phyloP scores from a whole-genome alignment of 1,140 invertebrate species.

The Eciton burchellii region DNA sequence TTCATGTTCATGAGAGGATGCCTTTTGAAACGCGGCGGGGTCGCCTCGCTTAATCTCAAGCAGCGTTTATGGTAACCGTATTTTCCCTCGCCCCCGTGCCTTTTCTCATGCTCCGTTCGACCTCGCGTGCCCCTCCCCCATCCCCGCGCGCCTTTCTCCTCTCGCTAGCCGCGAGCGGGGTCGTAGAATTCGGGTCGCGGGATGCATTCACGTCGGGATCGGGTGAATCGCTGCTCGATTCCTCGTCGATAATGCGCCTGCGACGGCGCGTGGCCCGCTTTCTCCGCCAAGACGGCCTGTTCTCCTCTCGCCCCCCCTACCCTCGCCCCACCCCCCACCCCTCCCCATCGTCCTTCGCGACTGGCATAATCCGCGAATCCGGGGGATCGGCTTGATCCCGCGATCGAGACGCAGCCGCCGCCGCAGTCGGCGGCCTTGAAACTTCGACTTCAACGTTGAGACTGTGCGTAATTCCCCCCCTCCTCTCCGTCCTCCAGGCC shows the following conservation, averaged over 20 bases:
- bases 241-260: constrained; percentile 17
- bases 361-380: too few relatives aligned
- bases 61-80: constrained; percentile 21
- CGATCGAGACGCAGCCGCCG: constrained; percentile 59
- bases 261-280: constrained; percentile 33
- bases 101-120: constrained; percentile 19
- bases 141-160: constrained; percentile 19
- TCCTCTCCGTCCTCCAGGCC: too few relatives aligned
- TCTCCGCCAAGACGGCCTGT: constrained; percentile 4
- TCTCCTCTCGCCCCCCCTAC: too few relatives aligned
- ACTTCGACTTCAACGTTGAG: constrained; percentile 21
- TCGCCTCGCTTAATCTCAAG: neutral
- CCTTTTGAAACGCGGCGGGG: too few relatives aligned
- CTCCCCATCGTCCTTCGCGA: too few relatives aligned
- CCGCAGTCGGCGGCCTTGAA: constrained; percentile 45
- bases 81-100: constrained; percentile 14
- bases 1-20: neutral
- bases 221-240: constrained; percentile 35
- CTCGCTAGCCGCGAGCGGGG: neutral
- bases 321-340: too few relatives aligned
- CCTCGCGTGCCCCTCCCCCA: constrained; percentile 5
- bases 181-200: constrained; percentile 40
- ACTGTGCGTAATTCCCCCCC: constrained; percentile 15
- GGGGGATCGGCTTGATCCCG: too few relatives aligned
- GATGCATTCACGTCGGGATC: neutral